Conservation (phyloP, 2,888 invertebrate species). For the Sesamia inferens region DNA sequence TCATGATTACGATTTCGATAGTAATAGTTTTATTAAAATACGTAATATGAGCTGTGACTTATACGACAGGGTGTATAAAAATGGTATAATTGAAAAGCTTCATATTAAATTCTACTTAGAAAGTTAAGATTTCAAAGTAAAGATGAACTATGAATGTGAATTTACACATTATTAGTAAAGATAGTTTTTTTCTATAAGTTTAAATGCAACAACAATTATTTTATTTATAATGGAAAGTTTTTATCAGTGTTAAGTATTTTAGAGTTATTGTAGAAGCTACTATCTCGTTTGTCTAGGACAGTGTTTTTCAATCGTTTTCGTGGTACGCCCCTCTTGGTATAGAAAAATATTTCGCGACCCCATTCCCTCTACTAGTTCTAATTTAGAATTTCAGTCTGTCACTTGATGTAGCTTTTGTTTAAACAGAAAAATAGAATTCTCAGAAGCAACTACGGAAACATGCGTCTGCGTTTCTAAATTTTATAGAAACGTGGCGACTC, state of each 20-base stretch:
- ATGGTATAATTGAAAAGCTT: constrained; percentile 47
- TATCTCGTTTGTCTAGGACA: neutral
- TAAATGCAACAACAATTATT: constrained; percentile 6
- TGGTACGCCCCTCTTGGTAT: no score
- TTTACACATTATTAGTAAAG: neutral
- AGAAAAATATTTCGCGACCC: no score
- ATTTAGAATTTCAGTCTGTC: no score
- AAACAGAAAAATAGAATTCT: no score
- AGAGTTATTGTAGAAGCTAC: neutral
- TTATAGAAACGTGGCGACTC: no score
- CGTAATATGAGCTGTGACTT: constrained; percentile 34
- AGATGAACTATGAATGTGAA: constrained; percentile 42
- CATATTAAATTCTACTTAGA: constrained; percentile 37
- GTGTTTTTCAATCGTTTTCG: no score
- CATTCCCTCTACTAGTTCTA: no score
- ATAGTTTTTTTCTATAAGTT: constrained; percentile 5
- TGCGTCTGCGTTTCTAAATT: no score
- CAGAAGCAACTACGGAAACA: no score
- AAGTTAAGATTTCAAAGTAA: constrained; percentile 39
- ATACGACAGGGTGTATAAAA: constrained; percentile 40
- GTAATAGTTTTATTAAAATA: constrained; percentile 7
- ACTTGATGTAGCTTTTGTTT: no score
- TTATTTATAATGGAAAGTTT: neutral
- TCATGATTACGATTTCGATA: neutral
- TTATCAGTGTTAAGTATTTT: constrained; percentile 1